phyloP scores from a whole-genome alignment of 2,113 vertebrate genomes.

The Pipra filicauda region DNA sequence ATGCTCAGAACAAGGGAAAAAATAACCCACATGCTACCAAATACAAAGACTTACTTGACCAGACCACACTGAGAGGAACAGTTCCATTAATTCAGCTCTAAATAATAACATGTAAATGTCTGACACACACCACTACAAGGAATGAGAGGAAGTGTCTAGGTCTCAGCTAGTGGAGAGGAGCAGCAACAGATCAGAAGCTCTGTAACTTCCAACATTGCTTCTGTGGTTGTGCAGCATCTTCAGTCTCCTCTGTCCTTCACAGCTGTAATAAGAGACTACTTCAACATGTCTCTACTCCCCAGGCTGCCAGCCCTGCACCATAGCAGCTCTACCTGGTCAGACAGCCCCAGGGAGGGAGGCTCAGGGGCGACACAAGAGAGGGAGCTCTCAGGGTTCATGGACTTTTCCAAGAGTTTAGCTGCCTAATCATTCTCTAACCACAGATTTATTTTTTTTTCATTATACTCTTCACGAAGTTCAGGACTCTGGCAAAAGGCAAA shows the following conservation, averaged over 20 bases:
- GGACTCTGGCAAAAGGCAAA: not conserved
- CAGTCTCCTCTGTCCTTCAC: not conserved
- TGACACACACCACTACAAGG: not conserved
- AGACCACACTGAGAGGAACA: not conserved
- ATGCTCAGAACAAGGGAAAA: not conserved
- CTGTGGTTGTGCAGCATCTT: not conserved
- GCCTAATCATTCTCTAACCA: not conserved
- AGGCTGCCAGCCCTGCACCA: not conserved
- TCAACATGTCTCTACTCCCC: accelerated
- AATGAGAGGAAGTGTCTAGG: not conserved
- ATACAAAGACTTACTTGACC: not conserved
- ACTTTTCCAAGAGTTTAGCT: not conserved
- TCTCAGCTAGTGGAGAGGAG: not conserved
- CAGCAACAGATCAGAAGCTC: not conserved
- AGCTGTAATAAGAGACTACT: not conserved
- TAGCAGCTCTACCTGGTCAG: not conserved
- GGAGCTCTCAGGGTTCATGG: not conserved
- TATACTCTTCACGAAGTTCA: not conserved
- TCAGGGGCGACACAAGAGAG: not conserved
- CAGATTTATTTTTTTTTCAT: not conserved
- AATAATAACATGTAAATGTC: not conserved
- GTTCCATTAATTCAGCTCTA: not conserved
- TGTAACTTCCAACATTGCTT: not conserved
- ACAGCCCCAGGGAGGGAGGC: not conserved
- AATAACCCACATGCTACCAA: not conserved